Base-by-base conservation (phyloP, 2,797 vertebrate genomes). In the Clarias platycephalus region DNA sequence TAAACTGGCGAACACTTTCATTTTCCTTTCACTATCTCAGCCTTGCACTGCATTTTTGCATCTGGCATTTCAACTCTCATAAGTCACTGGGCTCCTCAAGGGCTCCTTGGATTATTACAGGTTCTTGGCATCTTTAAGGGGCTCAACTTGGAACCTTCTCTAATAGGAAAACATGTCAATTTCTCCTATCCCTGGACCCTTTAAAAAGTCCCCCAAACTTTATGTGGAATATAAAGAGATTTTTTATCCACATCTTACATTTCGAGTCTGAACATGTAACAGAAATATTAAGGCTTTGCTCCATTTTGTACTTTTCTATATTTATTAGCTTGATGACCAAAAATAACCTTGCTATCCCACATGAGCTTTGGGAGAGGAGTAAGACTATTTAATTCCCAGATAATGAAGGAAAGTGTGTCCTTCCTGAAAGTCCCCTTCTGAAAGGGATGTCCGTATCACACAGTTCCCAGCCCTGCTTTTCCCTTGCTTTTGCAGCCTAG, bases 341-440 rank as follows among this genome's bases (percentile, higher is more conserved):
- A 92, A 91, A 90, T 31, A 84, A 53, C 37, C 62, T 55, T 84
- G 63, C 44, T 55, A 64, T 80, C 71, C 88, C 78, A 89, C 91
- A 90, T 92, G 91, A 84, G 89, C 90, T 91, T 93, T 79, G 88
- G 88, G 92, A 93, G 92, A 88, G 92, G 90, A 94, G 64, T 64
- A 93, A 91, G 92, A 94, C 94, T 92, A 93, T 92, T 94, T 92
- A 92, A 93, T 93, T 92, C 89, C 87, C 81, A 85, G 80, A 90
- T 90, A 80, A 91, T 92, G 87, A 87, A 88, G 81, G 37, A 86
- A 86, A 85, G 87, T 76, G 82, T 86, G 88, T 89, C 86, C 87
- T 80, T 82, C 86, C 31, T 57, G 77, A 8, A 53, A 68, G 80
- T 75, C 80, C 16, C 2, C 55, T 66, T 75, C 60, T 85, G 68